Conservation (phyloP, 2,888 invertebrate genomes). For the Hecatera dysodea region DNA sequence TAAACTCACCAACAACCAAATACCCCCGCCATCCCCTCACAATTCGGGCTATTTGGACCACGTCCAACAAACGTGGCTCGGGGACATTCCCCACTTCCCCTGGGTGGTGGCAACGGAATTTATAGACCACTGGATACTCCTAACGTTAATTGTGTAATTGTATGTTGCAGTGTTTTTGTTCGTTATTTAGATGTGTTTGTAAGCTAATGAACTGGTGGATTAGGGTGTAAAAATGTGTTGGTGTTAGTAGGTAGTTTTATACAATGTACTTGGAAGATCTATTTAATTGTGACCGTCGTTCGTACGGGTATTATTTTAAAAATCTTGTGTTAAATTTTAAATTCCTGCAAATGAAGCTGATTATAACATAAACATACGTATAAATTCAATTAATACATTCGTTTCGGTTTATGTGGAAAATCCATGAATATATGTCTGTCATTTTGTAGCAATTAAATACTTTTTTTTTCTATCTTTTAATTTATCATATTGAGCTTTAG, state of each 20-base stretch:
- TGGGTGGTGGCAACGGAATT: conserved; percentile 60
- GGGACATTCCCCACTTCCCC: conserved; percentile 52
- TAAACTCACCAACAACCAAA: conserved; percentile 28
- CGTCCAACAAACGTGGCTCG: conserved; percentile 50
- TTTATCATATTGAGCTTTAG: too few species aligned
- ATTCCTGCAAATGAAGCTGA: too few species aligned
- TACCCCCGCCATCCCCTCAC: conserved; percentile 22
- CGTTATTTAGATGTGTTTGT: conserved; percentile 26
- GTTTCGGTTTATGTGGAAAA: too few species aligned
- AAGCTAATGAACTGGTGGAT: conserved; percentile 6
- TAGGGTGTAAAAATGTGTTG: neutral
- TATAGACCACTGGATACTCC: conserved; percentile 53
- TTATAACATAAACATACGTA: too few species aligned
- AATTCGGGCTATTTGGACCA: conserved; percentile 47
- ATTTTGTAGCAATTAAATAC: too few species aligned
- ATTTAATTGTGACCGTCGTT: too few species aligned
- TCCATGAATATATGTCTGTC: too few species aligned
- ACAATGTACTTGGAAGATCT: too few species aligned
- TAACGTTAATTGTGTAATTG: conserved; percentile 50
- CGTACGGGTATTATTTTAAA: too few species aligned
- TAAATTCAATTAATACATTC: too few species aligned
- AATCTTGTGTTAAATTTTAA: too few species aligned
- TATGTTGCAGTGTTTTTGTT: conserved; percentile 29
- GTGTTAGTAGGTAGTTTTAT: neutral
- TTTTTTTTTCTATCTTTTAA: too few species aligned